Base-by-base conservation (phyloP, 2,113 vertebrate genomes). In the Hydropotes inermis region DNA sequence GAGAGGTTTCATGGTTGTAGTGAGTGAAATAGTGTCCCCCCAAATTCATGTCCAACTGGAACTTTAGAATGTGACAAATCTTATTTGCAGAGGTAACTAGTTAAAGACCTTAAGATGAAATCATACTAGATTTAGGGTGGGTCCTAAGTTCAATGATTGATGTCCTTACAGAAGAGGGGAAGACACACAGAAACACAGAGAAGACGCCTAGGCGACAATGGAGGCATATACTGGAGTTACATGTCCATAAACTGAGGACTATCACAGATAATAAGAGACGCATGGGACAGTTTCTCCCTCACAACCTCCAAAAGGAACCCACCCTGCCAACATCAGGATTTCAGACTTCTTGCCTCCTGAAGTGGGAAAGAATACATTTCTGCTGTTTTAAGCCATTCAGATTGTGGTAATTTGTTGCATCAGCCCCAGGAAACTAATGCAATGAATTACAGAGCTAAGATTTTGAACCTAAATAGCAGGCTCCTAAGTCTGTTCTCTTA, bases 51-150 rank as follows among this genome's bases (percentile, higher is more conserved):
- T 67, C 45, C 28, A 89, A 27, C 21, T 25, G 64, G 83, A 91
- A 61, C 43, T 61, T 74, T 54, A 95, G 36, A 93, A 61, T 70
- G 47, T 95, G 83, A 93, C 67, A 23, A 11, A 39, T 8, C 5
- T 84, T 89, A 33, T 45, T 87, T 83, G 30, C 21, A 95, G 79
- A 93, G 82, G 6, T 78, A 82, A 87, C 90, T 67, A 86, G 30
- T 89, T 95, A 96, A 91, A 57, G 6, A 83, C 70, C 19, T 81
- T 87, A 47, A 91, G 45, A 50, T 64, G 36, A 92, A 97, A 82
- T 83, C 33, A 50, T 54, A 39, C 33, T 92, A 15, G 19, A 47
- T 89, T 95, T 96, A 95, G 21, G 30, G 45, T 84, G 45, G 76
- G 33, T 45, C 36, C 58, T 47, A 60, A 90, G 3, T 67, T 9